Percentiles rank a stretch among this genome's conserved stretches.
Conservation (phyloP, 2,888 invertebrate species). For the Napeogenes sylphis region DNA sequence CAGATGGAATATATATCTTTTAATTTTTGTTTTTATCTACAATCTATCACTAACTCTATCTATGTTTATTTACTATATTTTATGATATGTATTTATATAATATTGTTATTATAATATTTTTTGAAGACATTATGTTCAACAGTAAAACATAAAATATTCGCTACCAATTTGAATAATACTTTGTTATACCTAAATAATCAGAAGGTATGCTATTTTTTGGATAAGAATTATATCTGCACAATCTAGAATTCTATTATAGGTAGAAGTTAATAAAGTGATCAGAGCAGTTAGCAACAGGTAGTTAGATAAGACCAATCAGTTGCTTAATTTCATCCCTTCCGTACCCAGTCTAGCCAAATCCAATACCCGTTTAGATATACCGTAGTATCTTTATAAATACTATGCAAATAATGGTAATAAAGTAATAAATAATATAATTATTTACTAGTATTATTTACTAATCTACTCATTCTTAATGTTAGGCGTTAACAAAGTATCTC, state of each 20-base stretch:
- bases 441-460: neutral
- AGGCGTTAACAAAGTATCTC: neutral
- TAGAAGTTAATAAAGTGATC: neutral
- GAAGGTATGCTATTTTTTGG: neutral
- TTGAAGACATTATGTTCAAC: too few relatives aligned
- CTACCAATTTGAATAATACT: conserved; percentile 2
- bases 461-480: neutral
- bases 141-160: neutral
- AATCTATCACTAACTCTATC: too few relatives aligned
- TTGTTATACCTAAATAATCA: too few relatives aligned
- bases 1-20: too few relatives aligned
- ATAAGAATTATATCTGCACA: neutral
- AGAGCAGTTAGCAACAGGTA: neutral
- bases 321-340: conserved; percentile 5
- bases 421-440: neutral
- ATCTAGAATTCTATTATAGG: neutral
- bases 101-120: too few relatives aligned
- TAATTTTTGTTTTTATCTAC: too few relatives aligned
- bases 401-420: neutral
- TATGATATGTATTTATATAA: too few relatives aligned
- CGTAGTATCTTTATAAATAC: too few relatives aligned
- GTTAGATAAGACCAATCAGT: neutral
- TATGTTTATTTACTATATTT: too few relatives aligned
- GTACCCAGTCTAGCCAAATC: neutral
- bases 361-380: neutral